Conservation (phyloP, 1,140 invertebrate species). For the Agrilus planipennis region DNA sequence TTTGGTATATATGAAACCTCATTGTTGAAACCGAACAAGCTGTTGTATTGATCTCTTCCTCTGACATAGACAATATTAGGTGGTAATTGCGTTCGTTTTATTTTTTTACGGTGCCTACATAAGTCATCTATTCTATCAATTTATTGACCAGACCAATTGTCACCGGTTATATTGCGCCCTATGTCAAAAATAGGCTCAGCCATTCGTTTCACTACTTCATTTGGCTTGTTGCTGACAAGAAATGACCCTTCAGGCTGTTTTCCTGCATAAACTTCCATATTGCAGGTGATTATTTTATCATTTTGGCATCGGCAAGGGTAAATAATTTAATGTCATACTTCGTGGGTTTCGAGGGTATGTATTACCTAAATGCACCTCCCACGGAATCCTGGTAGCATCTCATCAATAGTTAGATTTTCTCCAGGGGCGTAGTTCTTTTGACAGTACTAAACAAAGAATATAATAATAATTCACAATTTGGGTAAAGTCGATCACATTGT, state of each 20-base stretch:
- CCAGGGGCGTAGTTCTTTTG: too few relatives aligned
- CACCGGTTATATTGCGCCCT: slow-evolving; percentile 12
- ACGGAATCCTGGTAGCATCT: too few relatives aligned
- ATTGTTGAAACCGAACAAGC: background rate
- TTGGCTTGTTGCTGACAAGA: slow-evolving; percentile 10
- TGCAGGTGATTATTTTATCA: slow-evolving; percentile 22
- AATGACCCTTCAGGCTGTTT: slow-evolving; percentile 24
- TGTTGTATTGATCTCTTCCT: background rate
- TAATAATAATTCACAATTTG: too few relatives aligned
- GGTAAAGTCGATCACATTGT: too few relatives aligned
- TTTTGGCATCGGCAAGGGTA: slow-evolving; percentile 24
- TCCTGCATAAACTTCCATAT: slow-evolving; percentile 28
- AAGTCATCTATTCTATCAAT: too few relatives aligned
- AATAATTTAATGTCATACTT: slow-evolving; percentile 32
- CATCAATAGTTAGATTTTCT: too few relatives aligned
- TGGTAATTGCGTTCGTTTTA: background rate
- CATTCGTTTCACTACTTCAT: slow-evolving; percentile 8
- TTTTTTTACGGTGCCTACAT: slow-evolving; percentile 22
- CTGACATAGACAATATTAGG: background rate
- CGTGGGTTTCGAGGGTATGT: slow-evolving; percentile 31
- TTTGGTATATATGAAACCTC: background rate
- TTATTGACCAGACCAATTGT: slow-evolving; percentile 20
- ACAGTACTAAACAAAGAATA: too few relatives aligned
- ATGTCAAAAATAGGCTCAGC: slow-evolving; percentile 3
- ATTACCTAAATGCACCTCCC: too few relatives aligned